Evolutionary conservation across 2,113 vertebrate species (phyloP), one percentile per base, ranked within the genome.

Genomic region (Takifugu bimaculatus): DNA sequence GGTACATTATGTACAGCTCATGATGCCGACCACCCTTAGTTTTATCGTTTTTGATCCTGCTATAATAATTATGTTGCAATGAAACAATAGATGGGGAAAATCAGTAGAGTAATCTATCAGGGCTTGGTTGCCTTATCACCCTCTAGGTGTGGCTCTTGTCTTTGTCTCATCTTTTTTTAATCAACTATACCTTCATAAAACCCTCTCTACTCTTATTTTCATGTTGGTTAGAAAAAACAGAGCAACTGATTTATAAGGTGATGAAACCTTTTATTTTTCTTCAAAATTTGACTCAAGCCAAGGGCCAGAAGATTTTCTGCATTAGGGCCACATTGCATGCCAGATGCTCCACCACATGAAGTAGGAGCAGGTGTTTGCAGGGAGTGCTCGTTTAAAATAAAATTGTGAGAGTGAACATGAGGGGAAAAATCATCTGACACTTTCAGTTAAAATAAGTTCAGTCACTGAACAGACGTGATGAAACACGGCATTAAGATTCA

Each of bases 1-100:
- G 32, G 75, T 65, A 79, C 84, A 79, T 56, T 15, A 58, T 80
- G 80, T 83, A 54, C 78, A 58, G 57, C 53, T 49, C 64, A 67
- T 29, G 52, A 42, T 47, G 49, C 71, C 68, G 49, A 26, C 44
- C n/a, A 43, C 53, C 13, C 14, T 15, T 13, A 13, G 4, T 13
- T 13, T 4, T 12, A 1, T 45, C 10, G 44, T 13, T 15, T 45
- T 13, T 45, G 44, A 43, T 10, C 13, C 29, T 32, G 29, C 29
- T 32, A 4, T 32, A 4, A 32, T 32, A 32, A 32, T 32, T 4
- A 32, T 32, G 29, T 32, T 6, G 4, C 7, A 32, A 32, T 32
- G 29, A 32, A 4, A 32, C 29, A 32, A 32, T 32, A 32, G 7
- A 6, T 6, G 7, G 7, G 29, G 29, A 32, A 6, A 32, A 32